These are phyloP conservation scores for Eurosta solidaginis DNA, from an alignment of 1,140 invertebrate genomes.

Conservation along the genomic window DNA sequence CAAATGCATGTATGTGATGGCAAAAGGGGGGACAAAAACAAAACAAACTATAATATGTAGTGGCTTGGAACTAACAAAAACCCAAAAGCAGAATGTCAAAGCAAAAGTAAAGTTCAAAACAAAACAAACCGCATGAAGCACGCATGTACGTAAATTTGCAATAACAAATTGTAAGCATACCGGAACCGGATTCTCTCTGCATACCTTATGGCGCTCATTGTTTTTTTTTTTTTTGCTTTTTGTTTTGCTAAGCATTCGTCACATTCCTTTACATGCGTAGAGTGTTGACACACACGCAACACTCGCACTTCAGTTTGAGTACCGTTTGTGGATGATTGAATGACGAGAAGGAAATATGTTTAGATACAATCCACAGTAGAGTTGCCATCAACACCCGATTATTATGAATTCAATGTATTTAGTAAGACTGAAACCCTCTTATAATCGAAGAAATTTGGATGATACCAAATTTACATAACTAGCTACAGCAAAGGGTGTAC, in stretches of 20 bases:
- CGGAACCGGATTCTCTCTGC: conserved; percentile 8
- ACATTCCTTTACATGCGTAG: neutral
- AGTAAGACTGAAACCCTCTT: too few relatives aligned
- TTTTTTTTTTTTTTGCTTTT: too few relatives aligned
- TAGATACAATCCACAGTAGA: neutral
- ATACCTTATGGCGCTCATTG: neutral
- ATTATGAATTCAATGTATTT: too few relatives aligned
- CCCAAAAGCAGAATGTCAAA: neutral
- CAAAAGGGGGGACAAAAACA: neutral
- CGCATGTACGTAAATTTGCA: neutral
- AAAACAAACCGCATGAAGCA: neutral
- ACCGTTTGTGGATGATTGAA: neutral
- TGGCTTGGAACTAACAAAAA: neutral
- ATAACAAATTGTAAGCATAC: neutral
- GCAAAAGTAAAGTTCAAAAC: neutral
- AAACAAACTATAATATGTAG: neutral
- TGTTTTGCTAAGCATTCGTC: conserved; percentile 16
- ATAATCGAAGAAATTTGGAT: too few relatives aligned
- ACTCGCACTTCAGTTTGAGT: neutral
- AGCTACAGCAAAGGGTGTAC: too few relatives aligned
- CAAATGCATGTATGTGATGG: neutral
- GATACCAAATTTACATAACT: too few relatives aligned
- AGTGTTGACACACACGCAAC: neutral
- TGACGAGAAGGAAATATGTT: neutral
- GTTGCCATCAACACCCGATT: neutral